Evolutionary conservation across 2,797 vertebrate species (phyloP).

Genomic region (Megaceryle alcyon): DNA sequence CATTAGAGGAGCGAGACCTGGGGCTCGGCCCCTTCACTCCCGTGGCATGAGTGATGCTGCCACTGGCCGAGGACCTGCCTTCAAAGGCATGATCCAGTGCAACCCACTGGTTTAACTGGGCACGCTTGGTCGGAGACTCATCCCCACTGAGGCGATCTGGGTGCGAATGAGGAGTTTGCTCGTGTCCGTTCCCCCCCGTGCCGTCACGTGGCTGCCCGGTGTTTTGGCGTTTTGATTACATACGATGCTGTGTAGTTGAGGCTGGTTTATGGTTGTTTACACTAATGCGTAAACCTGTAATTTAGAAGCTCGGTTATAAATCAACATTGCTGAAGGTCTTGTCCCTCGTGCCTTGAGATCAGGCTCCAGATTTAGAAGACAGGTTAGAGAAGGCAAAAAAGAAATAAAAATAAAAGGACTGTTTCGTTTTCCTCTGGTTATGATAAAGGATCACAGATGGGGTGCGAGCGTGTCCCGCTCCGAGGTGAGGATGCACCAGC

Average conservation of each 20-base stretch:
- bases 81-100: not conserved
- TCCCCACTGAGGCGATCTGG: fast-evolving
- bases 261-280: constrained; percentile 68
- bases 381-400: not conserved
- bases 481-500: fast-evolving
- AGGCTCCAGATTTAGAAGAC: constrained; percentile 65
- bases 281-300: constrained; percentile 61
- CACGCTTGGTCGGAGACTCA: not conserved
- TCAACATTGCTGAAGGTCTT: constrained; percentile 64
- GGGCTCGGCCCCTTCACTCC: not conserved
- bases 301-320: constrained; percentile 65
- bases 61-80: fast-evolving
- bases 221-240: constrained; percentile 33
- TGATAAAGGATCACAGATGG: not conserved
- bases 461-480: fast-evolving
- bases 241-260: constrained; percentile 39
- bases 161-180: fast-evolving
- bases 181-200: not conserved
- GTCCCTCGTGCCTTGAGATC: constrained; percentile 47
- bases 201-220: not conserved
- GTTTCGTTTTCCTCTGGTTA: constrained; percentile 26
- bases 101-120: constrained; percentile 24
- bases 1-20: fast-evolving
- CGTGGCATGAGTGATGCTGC: fast-evolving
- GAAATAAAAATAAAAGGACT: not conserved